These are phyloP conservation scores for Silurus glanis DNA, from an alignment of 2,113 vertebrate genomes.

Conservation along the genomic window DNA sequence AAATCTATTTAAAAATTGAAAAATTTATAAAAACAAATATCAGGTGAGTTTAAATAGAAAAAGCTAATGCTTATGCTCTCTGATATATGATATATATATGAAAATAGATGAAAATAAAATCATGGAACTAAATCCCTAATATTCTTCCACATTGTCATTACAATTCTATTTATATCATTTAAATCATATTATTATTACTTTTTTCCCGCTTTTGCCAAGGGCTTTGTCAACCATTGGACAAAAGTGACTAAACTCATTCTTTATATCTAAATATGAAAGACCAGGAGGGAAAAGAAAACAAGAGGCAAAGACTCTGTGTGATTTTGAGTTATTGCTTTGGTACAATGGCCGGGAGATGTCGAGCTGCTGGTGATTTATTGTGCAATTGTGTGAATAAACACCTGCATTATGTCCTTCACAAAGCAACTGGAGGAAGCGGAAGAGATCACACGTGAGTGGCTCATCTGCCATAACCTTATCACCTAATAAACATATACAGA, in stretches of 20 bases:
- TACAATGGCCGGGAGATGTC: background rate
- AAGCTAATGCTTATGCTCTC: background rate
- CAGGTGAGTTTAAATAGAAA: background rate
- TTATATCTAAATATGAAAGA: background rate
- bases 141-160: background rate
- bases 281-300: no score
- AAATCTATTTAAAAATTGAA: background rate
- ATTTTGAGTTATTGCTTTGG: background rate
- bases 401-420: conserved; percentile 97
- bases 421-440: conserved; percentile 92
- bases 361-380: background rate
- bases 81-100: background rate
- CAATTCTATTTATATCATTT: background rate
- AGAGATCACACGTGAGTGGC: conserved; percentile 91
- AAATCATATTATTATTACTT: background rate
- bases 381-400: conserved; percentile 51
- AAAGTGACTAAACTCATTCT: background rate
- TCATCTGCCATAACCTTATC: conserved; percentile 92
- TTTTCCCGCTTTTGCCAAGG: background rate
- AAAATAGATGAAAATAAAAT: background rate
- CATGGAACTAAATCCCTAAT: background rate
- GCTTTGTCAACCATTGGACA: background rate
- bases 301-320: background rate
- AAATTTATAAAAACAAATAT: background rate
- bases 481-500: conserved; percentile 66